Conservation (phyloP, 2,888 invertebrate genomes). For the Psococerastis gibbosa region DNA sequence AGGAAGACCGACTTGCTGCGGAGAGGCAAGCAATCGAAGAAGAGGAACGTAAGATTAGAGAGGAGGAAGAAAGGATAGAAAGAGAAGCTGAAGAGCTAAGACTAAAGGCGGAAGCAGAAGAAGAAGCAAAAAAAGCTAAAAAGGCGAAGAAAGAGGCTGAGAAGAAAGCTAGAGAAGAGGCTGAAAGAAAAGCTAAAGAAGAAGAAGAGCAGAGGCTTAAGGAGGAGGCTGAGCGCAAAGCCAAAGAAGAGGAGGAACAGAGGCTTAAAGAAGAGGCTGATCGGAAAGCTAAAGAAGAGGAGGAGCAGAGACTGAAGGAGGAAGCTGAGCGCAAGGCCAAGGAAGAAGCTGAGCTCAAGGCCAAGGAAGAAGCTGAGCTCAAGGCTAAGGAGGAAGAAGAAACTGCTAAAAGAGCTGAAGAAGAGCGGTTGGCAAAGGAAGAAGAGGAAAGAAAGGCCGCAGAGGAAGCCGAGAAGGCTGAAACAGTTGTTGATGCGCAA, state of each 20-base stretch:
- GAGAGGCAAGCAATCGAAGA: constrained; percentile 18
- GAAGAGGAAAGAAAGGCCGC: constrained; percentile 13
- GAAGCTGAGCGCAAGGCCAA: constrained; percentile 15
- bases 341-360: constrained; percentile 13
- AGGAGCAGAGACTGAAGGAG: constrained; percentile 18
- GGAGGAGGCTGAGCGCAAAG: constrained; percentile 30
- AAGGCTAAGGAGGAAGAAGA: constrained; percentile 7
- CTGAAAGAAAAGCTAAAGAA: constrained; percentile 15
- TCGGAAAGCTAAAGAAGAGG: constrained; percentile 22
- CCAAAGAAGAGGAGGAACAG: constrained; percentile 17
- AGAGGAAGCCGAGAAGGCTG: constrained; percentile 22
- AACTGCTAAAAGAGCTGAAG: constrained; percentile 13
- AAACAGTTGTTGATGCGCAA: constrained; percentile 19
- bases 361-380: constrained; percentile 11
- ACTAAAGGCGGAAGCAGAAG: constrained; percentile 40
- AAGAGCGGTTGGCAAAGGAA: constrained; percentile 4
- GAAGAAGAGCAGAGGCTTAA: constrained; percentile 35
- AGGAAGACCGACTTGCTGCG: constrained; percentile 32
- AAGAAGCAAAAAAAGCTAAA: constrained; percentile 41
- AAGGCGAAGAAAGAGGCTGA: constrained; percentile 40
- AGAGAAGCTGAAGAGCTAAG: constrained; percentile 27
- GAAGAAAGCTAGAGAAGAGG: constrained; percentile 32
- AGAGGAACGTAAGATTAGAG: constrained; percentile 25
- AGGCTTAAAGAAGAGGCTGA: constrained; percentile 20
- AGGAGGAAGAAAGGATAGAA: constrained; percentile 19